These are phyloP conservation scores for Rhea pennata DNA, from an alignment of 2,113 vertebrate genomes.

Conservation along the genomic window DNA sequence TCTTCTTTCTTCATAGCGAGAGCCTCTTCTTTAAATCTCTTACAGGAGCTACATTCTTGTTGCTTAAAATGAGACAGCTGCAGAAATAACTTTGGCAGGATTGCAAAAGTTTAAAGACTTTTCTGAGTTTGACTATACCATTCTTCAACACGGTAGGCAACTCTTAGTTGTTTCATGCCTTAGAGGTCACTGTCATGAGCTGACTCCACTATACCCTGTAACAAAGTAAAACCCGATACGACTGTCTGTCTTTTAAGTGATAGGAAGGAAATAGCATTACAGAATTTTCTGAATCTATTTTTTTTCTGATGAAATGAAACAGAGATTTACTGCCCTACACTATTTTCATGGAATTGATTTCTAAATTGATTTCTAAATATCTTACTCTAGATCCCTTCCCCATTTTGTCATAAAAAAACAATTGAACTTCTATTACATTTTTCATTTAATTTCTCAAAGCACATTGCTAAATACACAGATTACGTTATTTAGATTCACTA, in stretches of 20 bases:
- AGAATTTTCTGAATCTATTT: neutral
- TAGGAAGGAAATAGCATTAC: neutral
- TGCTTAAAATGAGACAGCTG: neutral
- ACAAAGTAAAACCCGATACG: neutral
- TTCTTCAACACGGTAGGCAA: neutral
- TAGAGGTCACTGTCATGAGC: neutral
- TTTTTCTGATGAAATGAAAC: neutral
- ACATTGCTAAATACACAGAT: neutral
- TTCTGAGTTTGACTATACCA: neutral
- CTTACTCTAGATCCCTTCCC: neutral
- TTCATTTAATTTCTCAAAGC: neutral
- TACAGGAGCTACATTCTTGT: neutral
- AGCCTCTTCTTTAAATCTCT: neutral
- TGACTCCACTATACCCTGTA: neutral
- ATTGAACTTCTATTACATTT: neutral
- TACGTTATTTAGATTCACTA: neutral
- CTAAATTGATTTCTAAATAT: neutral
- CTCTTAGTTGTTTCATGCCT: conserved; percentile 12
- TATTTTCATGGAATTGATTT: neutral
- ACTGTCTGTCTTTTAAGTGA: neutral
- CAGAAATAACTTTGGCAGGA: neutral
- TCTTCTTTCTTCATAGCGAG: neutral
- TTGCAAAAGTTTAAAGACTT: neutral
- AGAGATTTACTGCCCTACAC: neutral
- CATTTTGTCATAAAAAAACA: neutral